Base-by-base conservation (phyloP, 2,888 invertebrate species). In the Drosophila buzzatii region DNA sequence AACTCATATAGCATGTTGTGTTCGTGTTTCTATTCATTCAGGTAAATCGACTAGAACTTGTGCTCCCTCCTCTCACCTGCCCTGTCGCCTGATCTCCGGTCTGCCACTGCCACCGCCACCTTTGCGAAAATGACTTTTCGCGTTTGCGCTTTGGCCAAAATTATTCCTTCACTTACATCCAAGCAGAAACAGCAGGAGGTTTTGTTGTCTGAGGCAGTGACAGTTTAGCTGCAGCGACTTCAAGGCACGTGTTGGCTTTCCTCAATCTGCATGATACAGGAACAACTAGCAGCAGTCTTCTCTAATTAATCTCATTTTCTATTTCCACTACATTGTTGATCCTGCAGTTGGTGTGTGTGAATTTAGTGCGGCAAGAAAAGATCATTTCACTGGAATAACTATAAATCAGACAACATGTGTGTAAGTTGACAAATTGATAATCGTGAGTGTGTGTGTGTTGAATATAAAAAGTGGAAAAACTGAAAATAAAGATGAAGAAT, bases 151-250 rank as follows among this genome's bases (percentile, higher is more conserved):
- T 18, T 64, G 64, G 33, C 31, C 51, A 9, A 57, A 31, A 23
- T 31, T 10, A 51, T 57, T 65, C 57, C 47, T 51, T 56, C 67
- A 56, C 35, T 51, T n/a, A 31, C 60, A 44, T 44, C 51, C 60
- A 44, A 45, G 31, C 51, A 56, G 84, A 78, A 81, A 81, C 57
- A 63, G 70, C 73, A 82, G 81, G 86, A 86, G 85, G 84, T 81
- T 62, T 74, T 79, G 81, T 81, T 85, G 81, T 85, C 75, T 76
- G 76, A 75, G 81, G 51, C 64, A 65, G 76, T 62, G 66, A 55
- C 62, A 71, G 68, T 64, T 65, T 64, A 33, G 65, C 57, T 62
- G 76, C 64, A 64, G 75, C 51, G 63, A 63, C 61, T 58, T 63
- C 20, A 41, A 49, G 49, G 49, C 63, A 58, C 44, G 59, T 52